Evolutionary conservation across 1,140 invertebrate genomes (phyloP), one percentile per base, ranked within the genome.

Genomic region (Musca vetustissima): DNA sequence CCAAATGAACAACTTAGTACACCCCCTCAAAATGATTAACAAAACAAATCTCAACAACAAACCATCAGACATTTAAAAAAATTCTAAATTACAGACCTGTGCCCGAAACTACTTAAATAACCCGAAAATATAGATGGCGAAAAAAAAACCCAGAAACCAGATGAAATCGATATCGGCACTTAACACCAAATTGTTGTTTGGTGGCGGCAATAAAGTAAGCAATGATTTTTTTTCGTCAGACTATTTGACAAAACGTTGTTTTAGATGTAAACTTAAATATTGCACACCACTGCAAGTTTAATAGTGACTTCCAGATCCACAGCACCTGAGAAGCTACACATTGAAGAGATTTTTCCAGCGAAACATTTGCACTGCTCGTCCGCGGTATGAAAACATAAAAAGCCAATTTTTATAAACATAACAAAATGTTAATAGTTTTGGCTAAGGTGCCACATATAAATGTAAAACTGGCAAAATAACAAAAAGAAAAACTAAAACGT

Each of bases 351-450:
- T 43, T 43, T 43, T 2, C 36, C 11, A 11, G 36, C 36, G 13
- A 7, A 43, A 13, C 36, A 6, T 9, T 43, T 43, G 11, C 36
- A 7, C 36, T 9, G n/a, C n/a, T 7, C 36, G 36, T 43, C 11
- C 1, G 6, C n/a, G 6, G 36, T 36, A 61, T 61, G 57, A 61
- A 61, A 61, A 61, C 57, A 61, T 61, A 61, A 61, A 61, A 61
- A 61, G 15, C 57, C 57, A 61, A 61, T 61, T 61, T 61, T 61
- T 17, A 61, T 32, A 61, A 61, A 61, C 57, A 61, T 61, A 61
- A 61, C n/a, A 61, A 36, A 61, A 61, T 61, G n/a, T 17, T 32
- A 61, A 61, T 61, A 43, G 36, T 43, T 43, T 43, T 43, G n/a
- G 36, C 36, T 43, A 13, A 43, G 36, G 36, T 24, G 14, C 53